Percentiles rank a stretch among this genome's conserved stretches.
These are phyloP conservation scores for Chrysocyon brachyurus DNA, from an alignment of 2,797 vertebrate genomes.

Conservation along the genomic window DNA sequence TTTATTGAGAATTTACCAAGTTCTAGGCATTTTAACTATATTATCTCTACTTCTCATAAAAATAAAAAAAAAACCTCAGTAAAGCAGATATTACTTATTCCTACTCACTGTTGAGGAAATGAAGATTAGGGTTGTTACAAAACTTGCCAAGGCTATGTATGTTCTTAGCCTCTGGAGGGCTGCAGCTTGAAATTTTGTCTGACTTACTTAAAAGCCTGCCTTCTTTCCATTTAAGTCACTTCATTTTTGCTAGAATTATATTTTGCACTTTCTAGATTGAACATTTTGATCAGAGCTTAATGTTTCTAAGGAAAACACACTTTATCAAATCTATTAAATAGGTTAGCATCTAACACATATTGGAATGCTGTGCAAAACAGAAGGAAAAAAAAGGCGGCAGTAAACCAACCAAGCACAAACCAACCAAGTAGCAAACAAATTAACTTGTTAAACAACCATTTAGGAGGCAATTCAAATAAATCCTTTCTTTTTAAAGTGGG, in stretches of 20 bases:
- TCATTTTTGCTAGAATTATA: not conserved
- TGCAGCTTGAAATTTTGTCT: not conserved
- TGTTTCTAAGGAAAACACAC: not conserved
- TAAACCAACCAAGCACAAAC: not conserved
- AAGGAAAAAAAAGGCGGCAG: not conserved
- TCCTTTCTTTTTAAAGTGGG: constrained; percentile 43
- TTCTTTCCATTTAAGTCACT: not conserved
- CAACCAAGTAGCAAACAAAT: constrained; percentile 37
- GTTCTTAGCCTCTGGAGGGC: not conserved
- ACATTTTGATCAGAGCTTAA: not conserved
- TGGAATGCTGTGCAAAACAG: not conserved
- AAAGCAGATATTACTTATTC: not conserved
- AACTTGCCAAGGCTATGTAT: not conserved
- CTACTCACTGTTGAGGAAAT: not conserved
- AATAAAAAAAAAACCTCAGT: not conserved
- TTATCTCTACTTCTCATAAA: not conserved
- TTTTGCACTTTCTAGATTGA: not conserved
- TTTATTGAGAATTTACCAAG: not conserved
- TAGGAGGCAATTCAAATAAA: constrained; percentile 55
- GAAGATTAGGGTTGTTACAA: not conserved
- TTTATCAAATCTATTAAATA: not conserved
- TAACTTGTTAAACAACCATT: constrained; percentile 47
- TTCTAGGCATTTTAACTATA: not conserved
- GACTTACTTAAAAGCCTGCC: not conserved
- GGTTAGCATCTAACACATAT: not conserved